Evolutionary conservation across 2,113 vertebrate species (phyloP), one percentile per base, ranked within the genome.

Genomic region (Albula glossodonta): DNA sequence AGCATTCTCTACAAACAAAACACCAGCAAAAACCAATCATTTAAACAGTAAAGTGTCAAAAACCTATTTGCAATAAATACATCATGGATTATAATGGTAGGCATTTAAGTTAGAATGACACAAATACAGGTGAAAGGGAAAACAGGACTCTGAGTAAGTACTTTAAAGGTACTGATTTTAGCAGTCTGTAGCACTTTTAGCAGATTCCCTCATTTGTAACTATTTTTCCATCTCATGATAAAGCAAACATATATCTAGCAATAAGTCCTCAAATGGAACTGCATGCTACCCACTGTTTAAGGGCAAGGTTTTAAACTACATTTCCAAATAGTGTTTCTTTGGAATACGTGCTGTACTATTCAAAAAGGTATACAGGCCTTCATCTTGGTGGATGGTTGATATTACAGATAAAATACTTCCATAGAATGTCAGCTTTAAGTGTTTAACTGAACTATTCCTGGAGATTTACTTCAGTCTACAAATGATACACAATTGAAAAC

Each of bases 1-100:
- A 70, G 98, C 98, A 41, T 99, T 98, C 63, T 99, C 98, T 99
- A 87, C 5, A 90, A 91, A 51, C 48, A 9, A 52, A 91, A 31
- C 22, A 53, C 86, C 2, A 70, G 6, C 5, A 78, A 84, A 48
- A 56, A 22, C 31, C 53, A 86, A 79, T 70, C 25, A 10, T 48
- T 77, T 5, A 56, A 19, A 79, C 48, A 82, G 31, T 48, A 41
- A 49, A 84, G 52, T 49, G 81, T 5, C 56, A 41, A n/a, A 22
- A 81, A 86, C 51, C 11, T 22, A 63, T 63, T 63, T 63, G 15
- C 66, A 31, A 25, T n/a, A n/a, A 74, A 70, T n/a, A n/a, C 19
- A 7, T n/a, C n/a, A 13, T 70, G 22, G 19, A 70, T 70, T 70
- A 70, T 31, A 31, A 10, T 74, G 5, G 9, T 74, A 74, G n/a